phyloP scores from a whole-genome alignment of 2,888 invertebrate species.

The Alloscopus bannaensis region DNA sequence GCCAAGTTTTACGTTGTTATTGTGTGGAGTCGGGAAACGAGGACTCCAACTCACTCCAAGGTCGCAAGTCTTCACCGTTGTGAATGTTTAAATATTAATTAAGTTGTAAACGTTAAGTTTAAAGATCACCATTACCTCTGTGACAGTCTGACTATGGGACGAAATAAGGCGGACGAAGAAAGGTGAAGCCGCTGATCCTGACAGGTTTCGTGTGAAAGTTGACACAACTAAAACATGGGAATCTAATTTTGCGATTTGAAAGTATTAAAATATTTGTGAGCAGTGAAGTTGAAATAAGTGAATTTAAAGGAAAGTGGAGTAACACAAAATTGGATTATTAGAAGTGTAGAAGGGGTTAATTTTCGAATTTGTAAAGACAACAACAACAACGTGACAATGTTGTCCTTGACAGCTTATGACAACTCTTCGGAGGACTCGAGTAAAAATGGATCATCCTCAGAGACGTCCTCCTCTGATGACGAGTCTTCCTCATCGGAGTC shows the following conservation, averaged over 20 bases:
- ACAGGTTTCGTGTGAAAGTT: no score
- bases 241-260: background rate
- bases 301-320: background rate
- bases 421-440: conserved; percentile 46
- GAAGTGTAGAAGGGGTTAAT: background rate
- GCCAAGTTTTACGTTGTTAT: no score
- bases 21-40: no score
- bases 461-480: conserved; percentile 18
- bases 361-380: background rate
- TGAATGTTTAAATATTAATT: no score
- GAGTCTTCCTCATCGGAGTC: conserved; percentile 13
- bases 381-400: conserved; percentile 16
- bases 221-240: no score
- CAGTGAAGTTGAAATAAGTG: background rate
- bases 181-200: no score
- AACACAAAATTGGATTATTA: background rate
- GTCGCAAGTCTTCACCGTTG: no score
- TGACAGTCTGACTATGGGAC: no score
- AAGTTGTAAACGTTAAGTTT: no score
- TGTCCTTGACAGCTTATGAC: conserved; percentile 53
- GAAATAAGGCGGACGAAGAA: no score
- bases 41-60: no score
- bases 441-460: conserved; percentile 18
- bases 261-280: background rate
- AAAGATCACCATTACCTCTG: no score